Evolutionary conservation across 1,140 invertebrate genomes (phyloP).

Genomic region (Halesus radiatus): DNA sequence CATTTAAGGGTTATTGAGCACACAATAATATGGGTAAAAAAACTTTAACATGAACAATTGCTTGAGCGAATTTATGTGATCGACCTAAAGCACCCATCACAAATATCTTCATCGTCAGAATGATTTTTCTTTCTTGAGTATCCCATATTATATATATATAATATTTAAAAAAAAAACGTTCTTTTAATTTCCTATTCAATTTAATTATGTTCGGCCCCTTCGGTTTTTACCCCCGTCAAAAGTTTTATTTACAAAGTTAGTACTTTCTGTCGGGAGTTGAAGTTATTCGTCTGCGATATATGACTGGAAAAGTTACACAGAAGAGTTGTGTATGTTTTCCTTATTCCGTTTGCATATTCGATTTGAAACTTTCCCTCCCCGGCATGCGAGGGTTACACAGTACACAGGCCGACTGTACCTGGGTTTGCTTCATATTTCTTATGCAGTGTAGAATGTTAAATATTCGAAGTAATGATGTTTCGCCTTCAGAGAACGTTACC

Average conservation of each 20-base stretch:
- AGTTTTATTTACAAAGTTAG: slow-evolving; percentile 53
- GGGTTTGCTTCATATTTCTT: slow-evolving; percentile 36
- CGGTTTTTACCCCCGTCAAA: slow-evolving; percentile 6
- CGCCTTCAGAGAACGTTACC: neutral
- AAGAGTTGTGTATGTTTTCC: slow-evolving; percentile 43
- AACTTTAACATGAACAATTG: too few species aligned
- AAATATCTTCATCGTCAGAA: too few species aligned
- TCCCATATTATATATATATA: too few species aligned
- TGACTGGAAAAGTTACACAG: slow-evolving; percentile 43
- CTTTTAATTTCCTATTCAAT: neutral
- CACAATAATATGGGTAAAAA: too few species aligned
- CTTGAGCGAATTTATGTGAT: too few species aligned
- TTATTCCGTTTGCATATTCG: slow-evolving; percentile 52
- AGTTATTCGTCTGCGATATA: slow-evolving; percentile 48
- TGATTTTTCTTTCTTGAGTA: too few species aligned
- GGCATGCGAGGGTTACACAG: neutral
- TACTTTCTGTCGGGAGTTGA: slow-evolving; percentile 40
- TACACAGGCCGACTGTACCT: neutral
- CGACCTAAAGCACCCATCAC: too few species aligned
- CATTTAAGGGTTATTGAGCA: too few species aligned
- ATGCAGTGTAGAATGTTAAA: slow-evolving; percentile 14
- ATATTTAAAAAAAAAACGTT: too few species aligned
- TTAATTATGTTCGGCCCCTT: slow-evolving; percentile 2
- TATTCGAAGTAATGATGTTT: slow-evolving; percentile 45
- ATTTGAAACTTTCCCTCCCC: slow-evolving; percentile 51